Percentiles rank a stretch among this genome's conserved stretches.
phyloP scores from a whole-genome alignment of 2,113 vertebrate genomes.

The Sphyrna mokarran region DNA sequence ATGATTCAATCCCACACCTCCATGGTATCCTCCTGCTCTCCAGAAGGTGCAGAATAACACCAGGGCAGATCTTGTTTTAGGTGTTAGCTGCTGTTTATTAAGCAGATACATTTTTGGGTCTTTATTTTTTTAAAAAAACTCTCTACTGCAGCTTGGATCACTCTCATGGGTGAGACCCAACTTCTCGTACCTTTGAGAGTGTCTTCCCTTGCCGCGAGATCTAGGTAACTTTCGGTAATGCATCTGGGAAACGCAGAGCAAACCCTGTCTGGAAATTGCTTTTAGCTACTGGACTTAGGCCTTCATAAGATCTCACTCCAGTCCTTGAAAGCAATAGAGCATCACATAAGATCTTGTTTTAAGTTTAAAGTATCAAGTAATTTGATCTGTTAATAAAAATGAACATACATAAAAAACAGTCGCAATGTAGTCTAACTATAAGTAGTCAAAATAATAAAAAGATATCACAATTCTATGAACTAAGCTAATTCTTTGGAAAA shows the following conservation, averaged over 20 bases:
- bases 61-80: neutral
- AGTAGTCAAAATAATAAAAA: neutral
- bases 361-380: neutral
- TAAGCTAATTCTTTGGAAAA: neutral
- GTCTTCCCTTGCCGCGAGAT: neutral
- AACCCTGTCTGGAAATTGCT: conserved; percentile 17
- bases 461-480: conserved; percentile 1
- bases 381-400: conserved; percentile 6
- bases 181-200: conserved; percentile 12
- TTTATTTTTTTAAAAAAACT: neutral
- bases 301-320: conserved; percentile 10
- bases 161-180: conserved; percentile 4
- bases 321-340: conserved; percentile 17
- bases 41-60: neutral
- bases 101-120: neutral
- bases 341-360: neutral
- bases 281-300: conserved; percentile 4
- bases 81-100: neutral
- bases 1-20: neutral
- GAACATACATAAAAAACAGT: neutral
- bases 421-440: neutral
- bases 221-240: neutral
- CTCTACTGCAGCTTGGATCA: conserved; percentile 2
- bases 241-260: neutral
- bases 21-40: neutral